phyloP scores from a whole-genome alignment of 2,113 vertebrate genomes.

The Actinemys pallida region DNA sequence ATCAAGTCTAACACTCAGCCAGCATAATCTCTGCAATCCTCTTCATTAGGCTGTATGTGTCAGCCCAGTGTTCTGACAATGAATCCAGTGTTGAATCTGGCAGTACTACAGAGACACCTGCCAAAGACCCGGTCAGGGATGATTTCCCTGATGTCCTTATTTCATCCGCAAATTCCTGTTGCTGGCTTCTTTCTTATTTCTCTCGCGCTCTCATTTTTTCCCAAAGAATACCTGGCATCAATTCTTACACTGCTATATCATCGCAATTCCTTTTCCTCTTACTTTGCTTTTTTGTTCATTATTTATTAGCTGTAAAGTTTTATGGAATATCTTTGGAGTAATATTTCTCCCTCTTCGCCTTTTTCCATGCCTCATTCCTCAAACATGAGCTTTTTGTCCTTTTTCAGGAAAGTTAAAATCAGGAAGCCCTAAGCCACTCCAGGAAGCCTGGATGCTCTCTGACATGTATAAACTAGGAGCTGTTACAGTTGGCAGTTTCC shows the following conservation, averaged over 20 bases:
- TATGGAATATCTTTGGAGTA: neutral
- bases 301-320: neutral
- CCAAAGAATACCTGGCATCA: neutral
- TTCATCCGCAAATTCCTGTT: neutral
- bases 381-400: neutral
- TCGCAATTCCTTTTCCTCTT: neutral
- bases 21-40: neutral
- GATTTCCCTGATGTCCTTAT: fast-evolving
- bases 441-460: neutral
- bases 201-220: neutral
- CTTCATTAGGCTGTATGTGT: fast-evolving
- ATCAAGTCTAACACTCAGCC: neutral
- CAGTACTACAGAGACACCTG: neutral
- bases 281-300: neutral
- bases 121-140: neutral
- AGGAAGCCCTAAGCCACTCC: neutral
- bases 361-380: neutral
- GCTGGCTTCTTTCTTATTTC: neutral
- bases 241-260: neutral
- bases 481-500: neutral
- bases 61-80: neutral
- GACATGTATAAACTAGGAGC: neutral
- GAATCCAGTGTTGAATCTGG: neutral
- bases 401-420: neutral
- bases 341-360: neutral